Base-by-base conservation (phyloP, 2,888 invertebrate genomes). In the Nomada flava region DNA sequence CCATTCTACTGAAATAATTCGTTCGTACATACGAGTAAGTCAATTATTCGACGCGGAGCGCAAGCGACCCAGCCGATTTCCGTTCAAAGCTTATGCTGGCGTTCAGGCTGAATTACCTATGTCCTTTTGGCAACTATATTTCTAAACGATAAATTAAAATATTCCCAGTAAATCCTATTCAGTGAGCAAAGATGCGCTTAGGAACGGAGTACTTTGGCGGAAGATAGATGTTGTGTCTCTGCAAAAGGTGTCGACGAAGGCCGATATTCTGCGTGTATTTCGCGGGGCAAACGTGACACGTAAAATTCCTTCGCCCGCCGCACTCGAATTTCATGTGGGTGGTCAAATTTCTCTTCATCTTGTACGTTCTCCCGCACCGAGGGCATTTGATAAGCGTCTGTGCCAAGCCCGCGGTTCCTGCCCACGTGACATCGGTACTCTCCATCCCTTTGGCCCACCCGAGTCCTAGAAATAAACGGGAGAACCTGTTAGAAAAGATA, bases 261-360 rank as follows among this genome's bases (percentile, higher is more conserved):
- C 89, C 95, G 92, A 96, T 96, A 94, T 96, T 96, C 94, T 96
- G 96, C 79, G 96, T 96, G 93, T 96, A 96, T 90, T 94, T 95
- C 91, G 95, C 95, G 73, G 95, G 95, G 91, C 97, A 97, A 85
- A 94, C 92, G 87, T 95, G 95, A 93, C 97, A 97, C n/a, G 94
- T 94, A 92, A 96, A 96, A 94, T 95, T 96, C 72, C 96, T 96
- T 89, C 95, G 95, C 77, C 95, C 95, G 83, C 95, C 95, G 93
- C 97, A 97, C 93, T 97, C 97, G 90, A 96, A 96, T 89, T 96
- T 96, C 90, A 96, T 95, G 92, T 97, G 97, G 4, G 91, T 90
- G 57, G 82, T 90, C 67, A 93, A 83, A 59, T 91, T 92, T 52
- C 90, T 89, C 83, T 91, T 91, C 82, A 89, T 91, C 64, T 90